Base-by-base conservation (phyloP, 2,113 vertebrate genomes). In the Thunnus thynnus region DNA sequence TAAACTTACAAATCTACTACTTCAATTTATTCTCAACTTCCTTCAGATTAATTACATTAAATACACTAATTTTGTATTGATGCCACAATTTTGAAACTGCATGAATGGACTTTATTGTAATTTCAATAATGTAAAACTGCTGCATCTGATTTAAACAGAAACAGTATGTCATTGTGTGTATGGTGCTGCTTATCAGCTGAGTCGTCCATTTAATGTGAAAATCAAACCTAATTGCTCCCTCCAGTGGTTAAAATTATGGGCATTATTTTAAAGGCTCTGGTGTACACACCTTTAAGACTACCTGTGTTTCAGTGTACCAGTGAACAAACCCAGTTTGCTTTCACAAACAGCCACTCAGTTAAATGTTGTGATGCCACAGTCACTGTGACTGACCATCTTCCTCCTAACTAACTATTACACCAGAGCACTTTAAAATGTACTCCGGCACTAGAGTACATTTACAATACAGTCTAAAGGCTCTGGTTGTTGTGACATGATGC, bases 141-240 rank as follows among this genome's bases (percentile, higher is more conserved):
- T 41, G 27, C 27, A 30, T 30, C 27, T 30, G 27, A 30, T 41
- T 41, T 9, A 41, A 8, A 41, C 36, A 41, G 7, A 41, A 41
- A 41, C 9, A 41, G 36, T 41, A 41, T 41, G 36, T 10, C 36
- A 41, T 9, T 9, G 36, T 41, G 36, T 41, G 7, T 41, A 41
- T 41, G 36, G 36, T 41, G 36, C 36, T 9, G 36, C 9, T 41
- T 41, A 41, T 41, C 9, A 41, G 36, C 8, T 41, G 36, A 41
- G 9, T 41, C 0, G 36, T 41, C 36, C 36, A 41, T 27, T 58
- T 30, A 30, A 58, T 41, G 20, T 64, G 5, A 16, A 72, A 80
- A 50, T 61, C 10, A 46, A 57, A 25, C 41, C 25, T 30, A 25
- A 66, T 20, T 60, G 68, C 64, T 58, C 77, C 80, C 70, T 81